These are phyloP conservation scores for Anolis sagrei DNA, from an alignment of 2,113 vertebrate species.

Conservation along the genomic window DNA sequence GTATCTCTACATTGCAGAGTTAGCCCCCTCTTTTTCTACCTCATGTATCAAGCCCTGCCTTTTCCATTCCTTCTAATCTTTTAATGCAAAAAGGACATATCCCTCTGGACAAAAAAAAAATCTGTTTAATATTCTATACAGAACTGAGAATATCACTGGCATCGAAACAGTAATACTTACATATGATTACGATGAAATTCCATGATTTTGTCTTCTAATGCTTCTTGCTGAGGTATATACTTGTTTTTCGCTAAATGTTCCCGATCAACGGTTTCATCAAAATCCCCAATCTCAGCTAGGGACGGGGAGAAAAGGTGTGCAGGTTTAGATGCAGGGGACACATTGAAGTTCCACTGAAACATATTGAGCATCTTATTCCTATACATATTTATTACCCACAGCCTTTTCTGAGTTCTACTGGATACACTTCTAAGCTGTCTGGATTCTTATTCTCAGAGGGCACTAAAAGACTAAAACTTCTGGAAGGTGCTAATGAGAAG, in stretches of 20 bases:
- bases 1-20: background rate
- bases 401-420: background rate
- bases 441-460: background rate
- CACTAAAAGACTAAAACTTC: background rate
- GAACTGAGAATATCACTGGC: background rate
- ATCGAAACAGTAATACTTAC: conserved; percentile 78
- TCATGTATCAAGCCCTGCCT: background rate
- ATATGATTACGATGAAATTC: conserved; percentile 92
- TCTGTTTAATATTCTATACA: background rate
- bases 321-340: background rate
- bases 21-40: background rate
- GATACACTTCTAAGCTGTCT: background rate
- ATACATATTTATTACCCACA: background rate
- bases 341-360: background rate
- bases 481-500: background rate
- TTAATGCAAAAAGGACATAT: background rate
- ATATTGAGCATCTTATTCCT: background rate
- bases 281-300: conserved; percentile 97
- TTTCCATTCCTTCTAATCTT: background rate
- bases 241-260: conserved; percentile 96
- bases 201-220: conserved; percentile 94
- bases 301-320: conserved; percentile 6
- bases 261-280: conserved; percentile 91
- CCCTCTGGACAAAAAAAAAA: background rate
- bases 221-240: conserved; percentile 96